These are phyloP conservation scores for Epistrophe eligans DNA, from an alignment of 2,888 invertebrate species.

Conservation along the genomic window DNA sequence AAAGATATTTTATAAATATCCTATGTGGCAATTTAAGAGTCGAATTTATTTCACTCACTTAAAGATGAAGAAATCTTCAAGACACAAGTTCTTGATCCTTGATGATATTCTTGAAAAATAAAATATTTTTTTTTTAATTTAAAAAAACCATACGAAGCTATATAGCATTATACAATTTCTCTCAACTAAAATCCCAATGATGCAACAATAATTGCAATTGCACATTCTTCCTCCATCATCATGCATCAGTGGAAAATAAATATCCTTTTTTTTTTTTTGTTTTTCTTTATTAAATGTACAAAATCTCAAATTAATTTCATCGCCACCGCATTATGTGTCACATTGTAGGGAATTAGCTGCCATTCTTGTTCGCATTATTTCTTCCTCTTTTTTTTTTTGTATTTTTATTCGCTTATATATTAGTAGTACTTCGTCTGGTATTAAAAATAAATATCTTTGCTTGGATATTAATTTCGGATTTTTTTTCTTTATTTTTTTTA, in stretches of 20 bases:
- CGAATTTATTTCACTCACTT: too few relatives aligned
- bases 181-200: too few relatives aligned
- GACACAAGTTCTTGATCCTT: too few relatives aligned
- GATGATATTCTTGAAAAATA: too few relatives aligned
- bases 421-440: background rate
- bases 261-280: background rate
- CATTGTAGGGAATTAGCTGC: constrained; percentile 29
- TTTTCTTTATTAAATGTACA: constrained; percentile 11
- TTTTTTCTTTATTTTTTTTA: background rate
- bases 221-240: background rate
- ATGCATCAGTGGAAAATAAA: background rate
- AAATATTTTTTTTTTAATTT: too few relatives aligned
- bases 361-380: constrained; percentile 29
- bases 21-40: too few relatives aligned
- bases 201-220: too few relatives aligned
- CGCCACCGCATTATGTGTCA: constrained; percentile 19
- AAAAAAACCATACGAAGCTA: too few relatives aligned
- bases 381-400: background rate
- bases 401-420: background rate
- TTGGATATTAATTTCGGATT: constrained; percentile 51
- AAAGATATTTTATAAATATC: too few relatives aligned
- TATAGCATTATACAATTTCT: too few relatives aligned
- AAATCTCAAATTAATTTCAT: constrained; percentile 24
- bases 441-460: constrained; percentile 53
- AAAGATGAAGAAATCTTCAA: too few relatives aligned